phyloP scores from a whole-genome alignment of 1,140 invertebrate species.

The Oedothorax gibbosus region DNA sequence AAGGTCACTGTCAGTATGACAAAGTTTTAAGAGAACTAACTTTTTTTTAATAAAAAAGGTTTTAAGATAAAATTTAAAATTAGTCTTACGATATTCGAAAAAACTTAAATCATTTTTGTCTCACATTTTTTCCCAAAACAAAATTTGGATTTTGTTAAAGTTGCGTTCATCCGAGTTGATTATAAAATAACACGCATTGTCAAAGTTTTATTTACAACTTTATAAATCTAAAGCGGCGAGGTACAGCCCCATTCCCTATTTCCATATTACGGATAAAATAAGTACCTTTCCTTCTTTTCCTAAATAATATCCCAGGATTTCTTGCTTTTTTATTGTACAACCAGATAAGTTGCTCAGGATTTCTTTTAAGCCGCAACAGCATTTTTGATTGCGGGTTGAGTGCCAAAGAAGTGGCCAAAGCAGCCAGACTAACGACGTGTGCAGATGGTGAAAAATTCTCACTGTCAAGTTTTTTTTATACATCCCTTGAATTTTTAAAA shows the following conservation, averaged over 20 bases:
- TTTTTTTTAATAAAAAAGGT: too few species aligned
- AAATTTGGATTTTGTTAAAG: too few species aligned
- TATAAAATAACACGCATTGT: too few species aligned
- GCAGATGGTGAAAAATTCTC: slow-evolving; percentile 59
- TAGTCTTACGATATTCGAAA: too few species aligned
- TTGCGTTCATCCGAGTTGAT: too few species aligned
- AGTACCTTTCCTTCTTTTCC: slow-evolving; percentile 6
- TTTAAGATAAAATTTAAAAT: too few species aligned
- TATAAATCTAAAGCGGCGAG: neutral
- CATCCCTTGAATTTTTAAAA: slow-evolving; percentile 3
- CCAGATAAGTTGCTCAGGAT: slow-evolving; percentile 33
- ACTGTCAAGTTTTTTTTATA: slow-evolving; percentile 44
- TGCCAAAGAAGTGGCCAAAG: slow-evolving; percentile 36
- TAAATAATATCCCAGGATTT: slow-evolving; percentile 29
- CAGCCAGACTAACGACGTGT: slow-evolving; percentile 51
- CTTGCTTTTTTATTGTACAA: slow-evolving; percentile 33
- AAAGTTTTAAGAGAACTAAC: too few species aligned
- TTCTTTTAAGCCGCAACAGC: slow-evolving; percentile 34
- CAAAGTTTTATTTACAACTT: too few species aligned
- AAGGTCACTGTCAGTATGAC: too few species aligned
- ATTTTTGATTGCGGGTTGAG: slow-evolving; percentile 57
- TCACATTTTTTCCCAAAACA: too few species aligned
- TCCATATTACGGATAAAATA: slow-evolving; percentile 40
- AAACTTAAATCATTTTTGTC: too few species aligned
- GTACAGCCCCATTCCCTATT: slow-evolving; percentile 29